Conservation (phyloP, 2,888 invertebrate species). For the Caenorhabditis wallacei region DNA sequence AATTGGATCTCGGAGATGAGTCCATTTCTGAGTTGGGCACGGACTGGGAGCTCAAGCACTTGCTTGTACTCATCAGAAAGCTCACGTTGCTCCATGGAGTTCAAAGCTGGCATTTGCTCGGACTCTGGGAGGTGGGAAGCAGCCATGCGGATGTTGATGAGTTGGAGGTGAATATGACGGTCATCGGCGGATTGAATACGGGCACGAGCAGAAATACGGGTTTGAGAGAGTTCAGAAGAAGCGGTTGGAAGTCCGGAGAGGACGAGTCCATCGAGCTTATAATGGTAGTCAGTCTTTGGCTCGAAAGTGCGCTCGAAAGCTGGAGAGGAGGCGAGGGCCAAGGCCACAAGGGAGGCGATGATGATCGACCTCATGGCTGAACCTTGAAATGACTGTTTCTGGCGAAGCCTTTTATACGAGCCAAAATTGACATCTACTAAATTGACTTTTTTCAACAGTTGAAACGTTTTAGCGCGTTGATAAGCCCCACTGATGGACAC, state of each 20-base stretch:
- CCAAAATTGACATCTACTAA: conserved; percentile 47
- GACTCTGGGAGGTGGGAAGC: conserved; percentile 60
- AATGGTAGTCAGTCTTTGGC: conserved; percentile 64
- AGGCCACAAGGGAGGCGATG: conserved; percentile 66
- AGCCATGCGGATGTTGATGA: conserved; percentile 61
- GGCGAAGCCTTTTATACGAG: conserved; percentile 36
- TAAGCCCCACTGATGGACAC: conserved; percentile 55
- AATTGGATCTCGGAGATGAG: conserved; percentile 74
- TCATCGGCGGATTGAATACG: conserved; percentile 63
- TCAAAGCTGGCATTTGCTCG: conserved; percentile 56
- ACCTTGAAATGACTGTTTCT: conserved; percentile 31
- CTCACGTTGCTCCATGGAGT: conserved; percentile 71
- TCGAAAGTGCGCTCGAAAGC: conserved; percentile 57
- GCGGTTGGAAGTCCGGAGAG: conserved; percentile 68
- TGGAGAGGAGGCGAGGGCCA: conserved; percentile 68
- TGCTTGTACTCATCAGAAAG: conserved; percentile 68
- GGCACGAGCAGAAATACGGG: conserved; percentile 65
- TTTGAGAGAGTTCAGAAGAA: conserved; percentile 59
- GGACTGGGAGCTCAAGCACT: conserved; percentile 73
- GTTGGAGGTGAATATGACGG: conserved; percentile 58
- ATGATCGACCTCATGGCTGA: conserved; percentile 65
- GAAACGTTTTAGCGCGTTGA: conserved; percentile 53
- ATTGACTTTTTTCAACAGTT: conserved; percentile 33
- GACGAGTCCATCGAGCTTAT: conserved; percentile 65
- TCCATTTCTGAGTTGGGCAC: conserved; percentile 76